Percentiles rank a stretch among this genome's conserved stretches.
Conservation (phyloP, 2,113 vertebrate genomes). For the Genyomyrus donnyi region DNA sequence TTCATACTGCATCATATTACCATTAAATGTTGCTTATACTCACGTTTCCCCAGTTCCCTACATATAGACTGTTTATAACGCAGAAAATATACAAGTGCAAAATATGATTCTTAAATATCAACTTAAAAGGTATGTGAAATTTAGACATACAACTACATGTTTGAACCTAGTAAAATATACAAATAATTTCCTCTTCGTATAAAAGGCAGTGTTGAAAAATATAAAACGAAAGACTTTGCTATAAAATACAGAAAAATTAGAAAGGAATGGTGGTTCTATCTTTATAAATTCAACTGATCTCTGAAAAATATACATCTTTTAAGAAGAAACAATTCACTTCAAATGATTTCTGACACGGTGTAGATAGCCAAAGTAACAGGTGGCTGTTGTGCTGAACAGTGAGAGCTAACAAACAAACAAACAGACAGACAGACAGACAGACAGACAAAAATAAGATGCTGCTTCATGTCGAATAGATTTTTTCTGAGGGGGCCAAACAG, state of each 20-base stretch:
- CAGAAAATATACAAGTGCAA: background rate
- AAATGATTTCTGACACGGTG: background rate
- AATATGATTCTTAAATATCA: background rate
- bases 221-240: background rate
- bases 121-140: background rate
- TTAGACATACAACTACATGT: background rate
- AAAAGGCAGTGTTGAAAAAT: constrained; percentile 19
- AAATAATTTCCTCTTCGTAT: background rate
- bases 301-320: constrained; percentile 27
- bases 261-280: background rate
- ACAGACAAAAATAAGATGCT: background rate
- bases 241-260: constrained; percentile 18
- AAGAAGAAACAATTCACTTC: constrained; percentile 23
- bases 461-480: constrained; percentile 12
- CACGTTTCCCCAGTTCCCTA: background rate
- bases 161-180: constrained; percentile 1
- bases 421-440: background rate
- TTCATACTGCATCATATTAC: background rate
- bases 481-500: background rate
- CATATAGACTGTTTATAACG: background rate
- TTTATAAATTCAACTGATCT: constrained; percentile 25
- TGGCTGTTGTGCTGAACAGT: background rate
- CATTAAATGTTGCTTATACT: background rate
- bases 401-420: background rate
- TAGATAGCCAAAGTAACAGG: background rate